Conservation (phyloP, 2,797 vertebrate genomes). For the Okamejei kenojei region DNA sequence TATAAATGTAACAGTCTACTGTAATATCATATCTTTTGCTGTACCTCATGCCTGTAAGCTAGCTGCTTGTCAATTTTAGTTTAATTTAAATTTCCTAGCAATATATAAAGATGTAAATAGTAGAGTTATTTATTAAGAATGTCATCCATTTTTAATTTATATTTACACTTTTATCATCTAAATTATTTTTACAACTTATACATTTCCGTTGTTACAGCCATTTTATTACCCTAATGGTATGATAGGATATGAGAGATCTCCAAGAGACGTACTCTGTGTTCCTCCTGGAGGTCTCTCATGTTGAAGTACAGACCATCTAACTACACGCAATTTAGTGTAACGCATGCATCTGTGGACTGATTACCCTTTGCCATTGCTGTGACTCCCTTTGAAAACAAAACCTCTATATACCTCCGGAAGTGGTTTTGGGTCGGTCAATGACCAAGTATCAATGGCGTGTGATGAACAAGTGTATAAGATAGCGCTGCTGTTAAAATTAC, state of each 20-base stretch:
- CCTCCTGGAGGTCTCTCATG: constrained; percentile 50
- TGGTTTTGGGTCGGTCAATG: neutral
- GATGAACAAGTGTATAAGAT: neutral
- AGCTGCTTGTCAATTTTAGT: constrained; percentile 78
- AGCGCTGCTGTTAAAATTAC: neutral
- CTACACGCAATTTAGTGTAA: constrained; percentile 56
- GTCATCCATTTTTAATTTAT: constrained; percentile 99
- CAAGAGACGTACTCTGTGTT: constrained; percentile 54
- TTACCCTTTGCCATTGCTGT: constrained; percentile 67
- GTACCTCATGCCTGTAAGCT: constrained; percentile 96
- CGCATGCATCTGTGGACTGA: constrained; percentile 43
- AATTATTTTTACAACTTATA: constrained; percentile 97
- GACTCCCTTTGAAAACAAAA: constrained; percentile 61
- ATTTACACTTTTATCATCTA: constrained; percentile 90
- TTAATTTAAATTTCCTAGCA: constrained; percentile 89
- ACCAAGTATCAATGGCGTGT: neutral
- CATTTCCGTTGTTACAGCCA: constrained; percentile 76
- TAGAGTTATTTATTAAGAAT: constrained; percentile 99
- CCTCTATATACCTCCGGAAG: constrained; percentile 55
- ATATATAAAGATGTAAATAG: constrained; percentile 98
- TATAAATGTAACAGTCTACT: constrained; percentile 70
- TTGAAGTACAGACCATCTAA: constrained; percentile 58
- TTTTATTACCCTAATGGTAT: constrained; percentile 55
- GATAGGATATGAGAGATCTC: constrained; percentile 60
- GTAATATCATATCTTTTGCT: constrained; percentile 77